These are phyloP conservation scores for Thalpophila matura DNA, from an alignment of 2,888 invertebrate genomes.

Conservation along the genomic window DNA sequence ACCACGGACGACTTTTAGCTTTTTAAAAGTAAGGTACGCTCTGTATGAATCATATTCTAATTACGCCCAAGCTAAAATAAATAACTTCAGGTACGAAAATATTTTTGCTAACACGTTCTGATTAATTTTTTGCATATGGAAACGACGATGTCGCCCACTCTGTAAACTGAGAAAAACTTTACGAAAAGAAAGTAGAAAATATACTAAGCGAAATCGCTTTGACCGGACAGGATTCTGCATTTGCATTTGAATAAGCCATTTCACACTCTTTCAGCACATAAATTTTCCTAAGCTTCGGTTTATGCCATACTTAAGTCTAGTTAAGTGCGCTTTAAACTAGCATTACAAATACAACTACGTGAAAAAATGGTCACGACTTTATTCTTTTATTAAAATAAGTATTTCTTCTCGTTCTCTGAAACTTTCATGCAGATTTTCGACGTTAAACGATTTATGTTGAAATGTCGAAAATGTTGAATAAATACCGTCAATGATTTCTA, in stretches of 20 bases:
- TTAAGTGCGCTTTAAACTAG: constrained; percentile 53
- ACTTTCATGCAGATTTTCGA: constrained; percentile 9
- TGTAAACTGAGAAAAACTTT: constrained; percentile 31
- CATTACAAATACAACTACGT: constrained; percentile 50
- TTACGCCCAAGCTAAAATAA: no score
- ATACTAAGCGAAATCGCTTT: constrained; percentile 60
- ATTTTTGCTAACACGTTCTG: constrained; percentile 28
- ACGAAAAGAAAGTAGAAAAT: constrained; percentile 51
- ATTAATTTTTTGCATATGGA: constrained; percentile 22
- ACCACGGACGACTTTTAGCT: no score
- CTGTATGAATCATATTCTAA: no score
- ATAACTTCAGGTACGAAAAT: not conserved
- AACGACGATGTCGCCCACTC: constrained; percentile 12
- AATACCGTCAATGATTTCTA: constrained; percentile 27
- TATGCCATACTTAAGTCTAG: constrained; percentile 50
- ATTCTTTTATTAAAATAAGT: constrained; percentile 25
- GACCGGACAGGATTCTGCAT: constrained; percentile 56
- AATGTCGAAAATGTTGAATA: constrained; percentile 10
- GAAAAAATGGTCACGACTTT: constrained; percentile 27
- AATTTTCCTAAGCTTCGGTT: constrained; percentile 55
- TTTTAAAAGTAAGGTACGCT: no score
- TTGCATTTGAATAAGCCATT: constrained; percentile 67
- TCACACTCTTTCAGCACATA: constrained; percentile 61
- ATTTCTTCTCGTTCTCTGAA: constrained; percentile 1
- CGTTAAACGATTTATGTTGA: not conserved